These are phyloP conservation scores for Lamprologus lemairii DNA, from an alignment of 2,113 vertebrate genomes.

Conservation along the genomic window DNA sequence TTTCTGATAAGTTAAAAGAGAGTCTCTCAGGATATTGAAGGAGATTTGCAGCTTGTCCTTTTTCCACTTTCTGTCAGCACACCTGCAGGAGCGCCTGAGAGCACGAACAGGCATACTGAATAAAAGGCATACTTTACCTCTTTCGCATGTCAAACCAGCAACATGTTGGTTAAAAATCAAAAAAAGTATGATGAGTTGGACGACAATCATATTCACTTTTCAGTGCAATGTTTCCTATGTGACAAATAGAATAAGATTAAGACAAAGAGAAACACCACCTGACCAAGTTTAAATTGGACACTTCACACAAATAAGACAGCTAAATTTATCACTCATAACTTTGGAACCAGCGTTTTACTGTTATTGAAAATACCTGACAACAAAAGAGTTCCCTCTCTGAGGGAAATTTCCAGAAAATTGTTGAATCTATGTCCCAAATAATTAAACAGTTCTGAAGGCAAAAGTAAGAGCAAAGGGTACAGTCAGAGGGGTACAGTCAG, in stretches of 20 bases:
- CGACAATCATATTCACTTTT: conserved; percentile 1
- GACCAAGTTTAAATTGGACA: neutral
- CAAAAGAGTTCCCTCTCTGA: neutral
- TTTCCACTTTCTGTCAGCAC: too few species aligned
- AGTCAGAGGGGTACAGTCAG: neutral
- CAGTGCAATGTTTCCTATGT: neutral
- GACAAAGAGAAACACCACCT: neutral
- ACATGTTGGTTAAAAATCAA: too few species aligned
- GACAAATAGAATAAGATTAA: neutral
- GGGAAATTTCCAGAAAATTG: neutral
- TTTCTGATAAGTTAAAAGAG: too few species aligned
- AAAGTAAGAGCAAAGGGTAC: neutral
- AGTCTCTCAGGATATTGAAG: too few species aligned
- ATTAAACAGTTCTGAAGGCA: neutral
- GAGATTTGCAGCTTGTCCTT: too few species aligned
- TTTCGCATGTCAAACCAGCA: too few species aligned
- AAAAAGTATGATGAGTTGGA: neutral
- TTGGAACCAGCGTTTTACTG: neutral
- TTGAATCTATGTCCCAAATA: neutral
- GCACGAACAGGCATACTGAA: too few species aligned
- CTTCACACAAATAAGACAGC: neutral
- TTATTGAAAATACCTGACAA: neutral
- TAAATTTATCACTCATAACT: neutral
- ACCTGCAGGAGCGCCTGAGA: too few species aligned
- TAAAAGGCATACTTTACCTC: too few species aligned